phyloP scores from a whole-genome alignment of 2,113 vertebrate genomes.

The Mungos mungo region DNA sequence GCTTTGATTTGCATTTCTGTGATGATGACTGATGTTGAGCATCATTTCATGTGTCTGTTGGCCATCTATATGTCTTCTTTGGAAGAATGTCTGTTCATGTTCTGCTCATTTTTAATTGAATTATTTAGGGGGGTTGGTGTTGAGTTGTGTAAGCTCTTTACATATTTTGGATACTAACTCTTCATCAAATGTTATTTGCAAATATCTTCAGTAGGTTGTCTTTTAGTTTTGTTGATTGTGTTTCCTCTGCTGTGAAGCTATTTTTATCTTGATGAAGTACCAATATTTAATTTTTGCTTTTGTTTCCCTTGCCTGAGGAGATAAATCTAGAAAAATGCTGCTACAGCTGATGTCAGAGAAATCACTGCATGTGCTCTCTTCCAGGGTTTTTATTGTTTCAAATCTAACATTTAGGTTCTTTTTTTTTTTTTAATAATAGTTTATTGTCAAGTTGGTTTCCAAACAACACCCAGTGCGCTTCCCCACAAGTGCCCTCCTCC shows the following conservation, averaged over 20 bases:
- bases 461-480: too few relatives aligned
- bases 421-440: too few relatives aligned
- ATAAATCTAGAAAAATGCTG: background rate
- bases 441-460: too few relatives aligned
- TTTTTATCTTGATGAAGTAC: background rate
- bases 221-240: background rate
- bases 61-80: background rate
- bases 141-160: background rate
- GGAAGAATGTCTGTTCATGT: background rate
- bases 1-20: background rate
- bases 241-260: background rate
- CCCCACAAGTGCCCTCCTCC: too few relatives aligned
- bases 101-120: background rate
- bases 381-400: background rate
- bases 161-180: background rate
- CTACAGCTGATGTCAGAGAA: background rate
- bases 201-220: background rate
- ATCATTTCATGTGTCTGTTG: background rate
- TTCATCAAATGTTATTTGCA: background rate
- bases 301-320: background rate
- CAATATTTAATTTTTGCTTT: background rate
- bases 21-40: background rate
- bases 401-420: background rate
- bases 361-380: background rate
- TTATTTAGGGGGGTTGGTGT: background rate